Evolutionary conservation across 2,113 vertebrate species (phyloP), one percentile per base, ranked within the genome.

Genomic region (Myocastor coypus): DNA sequence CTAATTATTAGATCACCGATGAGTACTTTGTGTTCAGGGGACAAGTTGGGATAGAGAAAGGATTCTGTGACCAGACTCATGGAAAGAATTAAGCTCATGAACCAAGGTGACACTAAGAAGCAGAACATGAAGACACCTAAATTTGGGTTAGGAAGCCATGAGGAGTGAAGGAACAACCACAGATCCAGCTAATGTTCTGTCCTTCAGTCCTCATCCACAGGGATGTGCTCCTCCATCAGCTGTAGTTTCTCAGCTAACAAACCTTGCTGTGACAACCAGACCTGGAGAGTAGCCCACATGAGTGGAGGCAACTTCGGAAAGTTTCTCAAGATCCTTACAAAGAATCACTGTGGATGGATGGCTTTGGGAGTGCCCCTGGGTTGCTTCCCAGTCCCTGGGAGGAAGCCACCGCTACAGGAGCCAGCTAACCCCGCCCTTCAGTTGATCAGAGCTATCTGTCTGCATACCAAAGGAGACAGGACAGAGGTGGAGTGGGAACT

Each of bases 401-500:
- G 10, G 30, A 28, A 24, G 7, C 55, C 57, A 16, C 78, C 61
- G 11, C 5, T 50, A 55, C 6, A 55, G 69, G 37, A 66, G 8
- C 26, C 59, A 80, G 37, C 9, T 30, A 2, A 1, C 2, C 0
- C 1, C 0, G 13, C 50, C 30, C 30, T 37, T 3, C 0, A 46
- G 13, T 3, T 37, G 3, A 10, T 94, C 75, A 30, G 55, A 83
- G 34, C 6, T 9, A 64, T 10, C 32, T 17, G 24, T 46, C 83
- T 57, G 4, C 2, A 14, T 82, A 24, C 78, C 14, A 5, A 57
- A 24, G 16, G 26, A 81, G n/a, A 55, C 4, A 46, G 7, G 40
- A 81, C 37, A 64, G 55, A 34, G 8, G 0, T 3, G 34, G 2
- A 13, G 32, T 83, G 68, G 40, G 16, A 88, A 32, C 0, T 7